Conservation (phyloP, 2,888 invertebrate genomes). For the Nymphalis c-album region DNA sequence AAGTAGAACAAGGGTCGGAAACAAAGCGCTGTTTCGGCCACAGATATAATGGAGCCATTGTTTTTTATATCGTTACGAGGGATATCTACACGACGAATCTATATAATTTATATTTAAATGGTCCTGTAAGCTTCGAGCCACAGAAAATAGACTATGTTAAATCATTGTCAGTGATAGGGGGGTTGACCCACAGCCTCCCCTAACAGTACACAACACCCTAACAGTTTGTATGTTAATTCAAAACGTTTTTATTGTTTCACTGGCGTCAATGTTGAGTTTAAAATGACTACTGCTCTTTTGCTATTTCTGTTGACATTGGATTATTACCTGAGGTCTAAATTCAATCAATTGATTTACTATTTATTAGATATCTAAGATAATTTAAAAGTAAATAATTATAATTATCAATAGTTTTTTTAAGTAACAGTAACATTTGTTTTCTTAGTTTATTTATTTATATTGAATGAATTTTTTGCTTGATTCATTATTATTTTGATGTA, state of each 20-base stretch:
- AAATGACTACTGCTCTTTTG: slow-evolving; percentile 26
- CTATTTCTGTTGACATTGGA: slow-evolving; percentile 32
- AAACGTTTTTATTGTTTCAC: slow-evolving; percentile 53
- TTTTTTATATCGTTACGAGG: slow-evolving; percentile 17
- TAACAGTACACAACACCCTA: too few relatives aligned
- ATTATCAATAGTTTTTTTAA: too few relatives aligned
- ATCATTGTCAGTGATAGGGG: slow-evolving; percentile 38
- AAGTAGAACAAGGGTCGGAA: slow-evolving; percentile 10
- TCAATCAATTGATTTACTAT: slow-evolving; percentile 18
- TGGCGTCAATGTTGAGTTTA: slow-evolving; percentile 44
- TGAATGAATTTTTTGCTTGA: background rate
- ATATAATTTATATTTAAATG: slow-evolving; percentile 24
- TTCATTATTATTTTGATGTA: too few relatives aligned
- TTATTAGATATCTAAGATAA: too few relatives aligned
- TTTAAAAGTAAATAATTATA: too few relatives aligned
- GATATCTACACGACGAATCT: slow-evolving; percentile 23
- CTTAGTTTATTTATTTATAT: background rate
- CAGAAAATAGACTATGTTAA: slow-evolving; percentile 32
- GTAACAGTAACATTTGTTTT: too few relatives aligned
- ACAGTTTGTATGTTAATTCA: slow-evolving; percentile 57
- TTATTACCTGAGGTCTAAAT: background rate
- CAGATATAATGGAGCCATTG: slow-evolving; percentile 15
- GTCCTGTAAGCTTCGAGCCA: slow-evolving; percentile 21
- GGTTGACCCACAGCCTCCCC: slow-evolving; percentile 10
- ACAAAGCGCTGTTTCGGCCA: slow-evolving; percentile 19